These are phyloP conservation scores for Sandelia bainsii DNA, from an alignment of 2,797 vertebrate genomes.

Conservation along the genomic window DNA sequence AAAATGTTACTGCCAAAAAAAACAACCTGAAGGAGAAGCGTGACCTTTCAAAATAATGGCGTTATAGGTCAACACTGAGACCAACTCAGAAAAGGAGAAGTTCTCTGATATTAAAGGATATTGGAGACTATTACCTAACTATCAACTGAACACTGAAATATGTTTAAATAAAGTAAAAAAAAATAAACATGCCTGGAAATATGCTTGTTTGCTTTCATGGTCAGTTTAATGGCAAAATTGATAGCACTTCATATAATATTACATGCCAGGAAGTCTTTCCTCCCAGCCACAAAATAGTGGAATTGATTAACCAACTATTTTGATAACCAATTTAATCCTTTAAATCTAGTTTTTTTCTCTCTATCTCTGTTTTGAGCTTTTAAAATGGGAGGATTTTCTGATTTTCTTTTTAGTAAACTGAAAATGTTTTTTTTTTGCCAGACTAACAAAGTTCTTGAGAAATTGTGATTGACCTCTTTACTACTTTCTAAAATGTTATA, in stretches of 20 bases:
- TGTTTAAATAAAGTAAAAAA: too few species aligned
- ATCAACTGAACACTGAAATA: too few species aligned
- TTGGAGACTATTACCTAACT: background rate
- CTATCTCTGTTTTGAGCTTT: too few species aligned
- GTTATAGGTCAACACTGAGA: constrained; percentile 24
- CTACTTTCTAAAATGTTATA: background rate
- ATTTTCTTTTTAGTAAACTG: too few species aligned
- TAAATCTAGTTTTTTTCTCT: too few species aligned
- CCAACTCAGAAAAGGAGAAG: constrained; percentile 6
- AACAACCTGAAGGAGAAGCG: constrained; percentile 8
- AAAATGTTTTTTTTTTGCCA: too few species aligned
- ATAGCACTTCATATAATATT: background rate
- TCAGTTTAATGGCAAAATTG: background rate
- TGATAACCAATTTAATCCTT: too few species aligned
- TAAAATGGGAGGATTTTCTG: too few species aligned
- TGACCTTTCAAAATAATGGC: constrained; percentile 58
- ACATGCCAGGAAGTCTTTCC: too few species aligned
- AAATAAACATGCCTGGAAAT: background rate
- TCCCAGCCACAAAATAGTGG: too few species aligned
- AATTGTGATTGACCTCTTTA: background rate
- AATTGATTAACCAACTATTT: too few species aligned
- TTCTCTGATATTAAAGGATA: constrained; percentile 10
- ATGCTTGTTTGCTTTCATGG: background rate
- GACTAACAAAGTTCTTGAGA: too few species aligned
- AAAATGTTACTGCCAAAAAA: constrained; percentile 55